Percentiles rank a stretch among this genome's conserved stretches.
These are phyloP conservation scores for Eucidaris tribuloides DNA, from an alignment of 35 echinoderm and acorn worm species.

Conservation along the genomic window DNA sequence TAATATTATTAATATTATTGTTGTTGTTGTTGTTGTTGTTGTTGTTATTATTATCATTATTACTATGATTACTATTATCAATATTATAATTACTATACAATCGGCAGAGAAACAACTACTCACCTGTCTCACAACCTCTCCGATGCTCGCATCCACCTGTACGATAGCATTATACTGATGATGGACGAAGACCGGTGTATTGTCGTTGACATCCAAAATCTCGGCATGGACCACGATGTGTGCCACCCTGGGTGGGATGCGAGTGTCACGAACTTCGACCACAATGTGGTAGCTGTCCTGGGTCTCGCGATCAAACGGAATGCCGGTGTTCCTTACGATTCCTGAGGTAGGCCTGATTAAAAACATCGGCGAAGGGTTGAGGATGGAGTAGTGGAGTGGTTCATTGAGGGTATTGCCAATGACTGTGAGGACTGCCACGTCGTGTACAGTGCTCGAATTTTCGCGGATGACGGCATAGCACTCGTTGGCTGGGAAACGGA, in stretches of 20 bases:
- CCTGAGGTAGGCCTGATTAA: conserved; percentile 76
- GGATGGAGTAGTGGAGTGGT: conserved; percentile 75
- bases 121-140: conserved; percentile 87
- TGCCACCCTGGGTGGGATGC: conserved; percentile 60
- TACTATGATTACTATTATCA: no score
- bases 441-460: conserved; percentile 63
- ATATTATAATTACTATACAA: no score
- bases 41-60: no score
- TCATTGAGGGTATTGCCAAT: conserved; percentile 90
- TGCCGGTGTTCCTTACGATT: conserved; percentile 72
- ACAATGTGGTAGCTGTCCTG: conserved; percentile 75
- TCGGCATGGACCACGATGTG: conserved; percentile 80
- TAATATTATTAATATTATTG: no score
- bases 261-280: conserved; percentile 74
- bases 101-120: no score
- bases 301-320: conserved; percentile 76
- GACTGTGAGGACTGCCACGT: conserved; percentile 72
- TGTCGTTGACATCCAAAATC: conserved; percentile 90
- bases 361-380: conserved; percentile 81
- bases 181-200: conserved; percentile 84
- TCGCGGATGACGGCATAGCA: conserved; percentile 72
- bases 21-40: no score
- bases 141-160: conserved; percentile 92
- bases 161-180: conserved; percentile 94
- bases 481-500: conserved; percentile 72